Conservation (phyloP, 2,888 invertebrate species). For the Leptopilina drosophilae region DNA sequence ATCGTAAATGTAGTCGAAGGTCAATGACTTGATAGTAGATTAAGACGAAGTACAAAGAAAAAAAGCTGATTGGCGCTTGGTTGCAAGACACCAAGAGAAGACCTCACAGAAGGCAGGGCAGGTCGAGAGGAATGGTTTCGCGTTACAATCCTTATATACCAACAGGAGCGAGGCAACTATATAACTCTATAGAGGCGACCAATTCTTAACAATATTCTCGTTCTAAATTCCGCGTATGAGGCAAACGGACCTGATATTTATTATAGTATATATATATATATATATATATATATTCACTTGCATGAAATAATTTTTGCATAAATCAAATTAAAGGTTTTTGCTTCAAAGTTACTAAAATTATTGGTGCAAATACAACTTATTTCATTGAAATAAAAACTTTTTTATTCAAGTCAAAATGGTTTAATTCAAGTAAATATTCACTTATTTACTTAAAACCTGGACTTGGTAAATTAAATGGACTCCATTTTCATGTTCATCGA, state of each 20-base stretch:
- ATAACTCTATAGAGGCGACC: background rate
- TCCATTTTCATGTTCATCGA: too few species aligned
- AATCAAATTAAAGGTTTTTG: too few species aligned
- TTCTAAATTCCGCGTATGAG: background rate
- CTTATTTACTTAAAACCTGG: too few species aligned
- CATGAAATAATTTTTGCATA: too few species aligned
- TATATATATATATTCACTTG: too few species aligned
- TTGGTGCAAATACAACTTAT: too few species aligned
- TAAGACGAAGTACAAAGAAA: background rate
- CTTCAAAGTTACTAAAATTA: too few species aligned
- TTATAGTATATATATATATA: too few species aligned
- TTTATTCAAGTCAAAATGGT: too few species aligned
- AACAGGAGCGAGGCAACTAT: background rate
- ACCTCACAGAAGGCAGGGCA: background rate
- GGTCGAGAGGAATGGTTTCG: constrained; percentile 1
- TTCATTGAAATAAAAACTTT: too few species aligned
- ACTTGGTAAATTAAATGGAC: too few species aligned
- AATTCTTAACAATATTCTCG: constrained; percentile 1
- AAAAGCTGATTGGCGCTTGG: background rate
- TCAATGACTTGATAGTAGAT: background rate
- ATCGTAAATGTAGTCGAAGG: background rate
- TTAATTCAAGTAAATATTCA: too few species aligned
- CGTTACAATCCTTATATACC: background rate
- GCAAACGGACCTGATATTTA: background rate
- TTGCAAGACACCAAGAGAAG: background rate